phyloP scores from a whole-genome alignment of 2,797 vertebrate genomes.

The Micrastur ruficollis region DNA sequence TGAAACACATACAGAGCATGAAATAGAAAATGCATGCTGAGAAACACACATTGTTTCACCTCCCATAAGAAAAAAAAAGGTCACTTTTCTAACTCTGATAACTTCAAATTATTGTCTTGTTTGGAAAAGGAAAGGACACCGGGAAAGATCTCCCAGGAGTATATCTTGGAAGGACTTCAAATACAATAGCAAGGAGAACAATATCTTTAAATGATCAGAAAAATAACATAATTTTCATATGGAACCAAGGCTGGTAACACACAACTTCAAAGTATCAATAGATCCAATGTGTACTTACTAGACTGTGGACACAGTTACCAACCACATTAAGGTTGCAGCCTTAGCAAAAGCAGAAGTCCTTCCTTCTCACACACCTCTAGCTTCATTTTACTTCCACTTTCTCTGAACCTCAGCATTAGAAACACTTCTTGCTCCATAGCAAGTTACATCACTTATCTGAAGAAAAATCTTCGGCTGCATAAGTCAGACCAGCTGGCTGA shows the following conservation, averaged over 20 bases:
- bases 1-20: neutral
- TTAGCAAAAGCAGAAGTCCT: neutral
- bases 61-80: neutral
- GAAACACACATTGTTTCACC: neutral
- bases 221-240: neutral
- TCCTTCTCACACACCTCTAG: neutral
- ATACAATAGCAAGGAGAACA: neutral
- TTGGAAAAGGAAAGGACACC: neutral
- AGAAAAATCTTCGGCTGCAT: neutral
- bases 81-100: neutral
- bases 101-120: neutral
- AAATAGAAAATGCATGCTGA: neutral
- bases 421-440: neutral
- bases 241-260: neutral
- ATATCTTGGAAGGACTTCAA: neutral
- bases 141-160: neutral
- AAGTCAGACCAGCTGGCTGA: neutral
- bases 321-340: neutral
- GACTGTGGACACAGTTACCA: neutral
- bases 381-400: neutral
- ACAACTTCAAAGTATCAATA: neutral
- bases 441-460: neutral
- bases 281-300: neutral
- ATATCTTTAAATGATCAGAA: neutral
- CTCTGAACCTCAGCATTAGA: neutral